phyloP scores from a whole-genome alignment of 2,113 vertebrate species.

The Otolemur garnettii region DNA sequence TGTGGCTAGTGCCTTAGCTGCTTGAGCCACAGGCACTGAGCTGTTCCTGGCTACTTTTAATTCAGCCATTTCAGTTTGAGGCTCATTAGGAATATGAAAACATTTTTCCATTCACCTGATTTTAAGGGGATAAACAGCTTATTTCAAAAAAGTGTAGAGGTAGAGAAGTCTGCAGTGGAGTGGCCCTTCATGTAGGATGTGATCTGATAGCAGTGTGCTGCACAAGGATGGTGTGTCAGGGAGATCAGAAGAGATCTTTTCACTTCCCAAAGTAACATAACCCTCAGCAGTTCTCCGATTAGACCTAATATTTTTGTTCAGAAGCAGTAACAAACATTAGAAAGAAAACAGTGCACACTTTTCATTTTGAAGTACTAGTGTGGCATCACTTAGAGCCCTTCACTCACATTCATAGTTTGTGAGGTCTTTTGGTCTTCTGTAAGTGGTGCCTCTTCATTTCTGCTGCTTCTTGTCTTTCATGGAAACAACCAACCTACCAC shows the following conservation, averaged over 20 bases:
- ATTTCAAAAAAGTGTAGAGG: background rate
- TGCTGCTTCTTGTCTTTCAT: background rate
- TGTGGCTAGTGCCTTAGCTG: too few species aligned
- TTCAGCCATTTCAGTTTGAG: background rate
- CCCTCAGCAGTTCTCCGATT: background rate
- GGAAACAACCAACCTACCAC: background rate
- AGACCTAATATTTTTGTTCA: background rate
- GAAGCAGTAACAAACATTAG: background rate
- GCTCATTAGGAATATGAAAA: conserved; percentile 15
- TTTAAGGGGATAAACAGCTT: background rate
- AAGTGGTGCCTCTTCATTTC: background rate
- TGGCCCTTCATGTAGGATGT: background rate
- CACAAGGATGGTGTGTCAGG: background rate
- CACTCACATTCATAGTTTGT: background rate
- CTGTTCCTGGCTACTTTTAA: background rate
- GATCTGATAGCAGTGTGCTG: rapidly evolving
- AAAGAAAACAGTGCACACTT: background rate
- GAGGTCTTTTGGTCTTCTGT: background rate
- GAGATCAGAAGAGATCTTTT: background rate
- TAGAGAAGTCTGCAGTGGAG: background rate
- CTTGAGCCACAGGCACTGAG: too few species aligned
- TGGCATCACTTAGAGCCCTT: background rate
- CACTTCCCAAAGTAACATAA: background rate
- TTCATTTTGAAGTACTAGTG: background rate
- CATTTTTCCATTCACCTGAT: background rate